These are phyloP conservation scores for Platyrinchus mystaceus DNA, from an alignment of 2,797 vertebrate genomes.

Conservation along the genomic window DNA sequence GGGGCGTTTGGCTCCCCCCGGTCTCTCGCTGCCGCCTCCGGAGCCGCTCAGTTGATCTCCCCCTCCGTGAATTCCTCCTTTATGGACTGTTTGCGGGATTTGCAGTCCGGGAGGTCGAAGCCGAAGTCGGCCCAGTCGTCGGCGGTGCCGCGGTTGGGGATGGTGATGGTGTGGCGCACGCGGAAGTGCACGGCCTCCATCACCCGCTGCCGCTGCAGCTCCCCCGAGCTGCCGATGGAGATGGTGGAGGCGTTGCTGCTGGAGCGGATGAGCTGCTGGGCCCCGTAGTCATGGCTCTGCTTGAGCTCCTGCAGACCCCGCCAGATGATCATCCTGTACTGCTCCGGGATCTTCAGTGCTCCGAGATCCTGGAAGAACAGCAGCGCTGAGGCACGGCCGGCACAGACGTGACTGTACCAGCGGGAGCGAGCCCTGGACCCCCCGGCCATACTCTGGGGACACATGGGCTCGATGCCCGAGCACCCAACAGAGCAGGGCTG, in stretches of 20 bases:
- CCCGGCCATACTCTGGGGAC: rapidly evolving
- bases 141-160: constrained; percentile 85
- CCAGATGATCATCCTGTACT: constrained; percentile 93
- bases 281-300: constrained; percentile 86
- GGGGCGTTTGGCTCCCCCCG: rapidly evolving
- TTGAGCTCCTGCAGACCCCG: constrained; percentile 95
- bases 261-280: constrained; percentile 91
- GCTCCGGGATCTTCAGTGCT: constrained; percentile 95
- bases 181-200: constrained; percentile 99
- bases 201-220: constrained; percentile 94
- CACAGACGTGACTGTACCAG: rapidly evolving
- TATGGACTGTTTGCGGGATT: constrained; percentile 89
- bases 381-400: rapidly evolving
- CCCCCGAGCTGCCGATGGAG: constrained; percentile 85
- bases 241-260: constrained; percentile 90
- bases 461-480: rapidly evolving
- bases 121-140: constrained; percentile 98
- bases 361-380: constrained; percentile 84
- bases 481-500: rapidly evolving
- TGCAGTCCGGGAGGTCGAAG: constrained; percentile 98
- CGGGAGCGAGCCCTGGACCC: rapidly evolving
- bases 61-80: constrained; percentile 95
- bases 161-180: constrained; percentile 97
- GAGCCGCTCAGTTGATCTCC: constrained; percentile 84
- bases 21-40: rapidly evolving